Evolutionary conservation across 2,113 vertebrate species (phyloP).

Genomic region (Cololabis saira): DNA sequence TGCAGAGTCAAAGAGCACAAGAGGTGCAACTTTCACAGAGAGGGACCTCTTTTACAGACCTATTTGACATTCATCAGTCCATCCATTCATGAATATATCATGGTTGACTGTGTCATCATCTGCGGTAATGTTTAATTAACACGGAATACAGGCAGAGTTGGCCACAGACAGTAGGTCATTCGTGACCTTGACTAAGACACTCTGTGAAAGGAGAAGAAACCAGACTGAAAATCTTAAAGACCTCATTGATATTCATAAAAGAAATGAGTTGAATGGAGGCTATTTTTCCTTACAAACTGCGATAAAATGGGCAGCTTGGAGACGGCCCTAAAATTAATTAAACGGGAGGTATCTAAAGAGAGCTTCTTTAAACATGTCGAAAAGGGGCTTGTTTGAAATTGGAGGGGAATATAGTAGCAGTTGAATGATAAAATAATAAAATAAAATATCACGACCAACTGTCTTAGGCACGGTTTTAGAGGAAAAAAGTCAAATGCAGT

Average conservation of each 20-base stretch:
- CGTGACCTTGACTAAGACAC: slow-evolving; percentile 13
- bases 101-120: slow-evolving; percentile 2
- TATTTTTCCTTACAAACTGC: background rate
- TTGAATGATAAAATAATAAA: background rate
- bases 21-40: no score
- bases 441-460: background rate
- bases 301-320: background rate
- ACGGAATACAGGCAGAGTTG: slow-evolving; percentile 5
- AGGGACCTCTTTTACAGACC: background rate
- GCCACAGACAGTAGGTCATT: background rate
- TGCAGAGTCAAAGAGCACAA: background rate
- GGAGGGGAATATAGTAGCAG: background rate
- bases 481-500: background rate
- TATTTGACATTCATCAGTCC: background rate
- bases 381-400: background rate
- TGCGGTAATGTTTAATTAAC: slow-evolving; percentile 2
- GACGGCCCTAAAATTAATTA: background rate
- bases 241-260: slow-evolving; percentile 15
- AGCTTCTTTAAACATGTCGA: background rate
- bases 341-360: background rate
- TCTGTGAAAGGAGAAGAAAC: background rate
- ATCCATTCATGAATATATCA: background rate
- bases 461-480: background rate
- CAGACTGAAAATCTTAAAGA: slow-evolving; percentile 2
- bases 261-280: background rate